Evolutionary conservation across 2,888 invertebrate genomes (phyloP).

Genomic region (Eristalis arbustorum): DNA sequence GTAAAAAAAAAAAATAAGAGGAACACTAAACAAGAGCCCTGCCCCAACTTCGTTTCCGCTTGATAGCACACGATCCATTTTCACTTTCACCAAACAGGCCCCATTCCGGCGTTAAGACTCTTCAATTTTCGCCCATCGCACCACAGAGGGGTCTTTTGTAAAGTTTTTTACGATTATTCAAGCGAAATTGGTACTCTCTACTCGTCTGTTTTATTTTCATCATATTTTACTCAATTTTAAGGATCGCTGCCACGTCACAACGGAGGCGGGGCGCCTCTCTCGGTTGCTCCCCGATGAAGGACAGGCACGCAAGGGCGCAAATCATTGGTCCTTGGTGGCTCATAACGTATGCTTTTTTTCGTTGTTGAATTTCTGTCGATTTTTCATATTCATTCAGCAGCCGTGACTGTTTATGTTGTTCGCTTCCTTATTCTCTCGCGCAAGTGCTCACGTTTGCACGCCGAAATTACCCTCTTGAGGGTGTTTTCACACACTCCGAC

Average conservation of each 20-base stretch:
- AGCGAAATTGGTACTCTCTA: constrained; percentile 17
- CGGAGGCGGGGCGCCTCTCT: background rate
- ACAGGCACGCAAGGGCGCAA: constrained; percentile 3
- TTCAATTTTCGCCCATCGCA: background rate
- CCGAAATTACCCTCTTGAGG: constrained; percentile 52
- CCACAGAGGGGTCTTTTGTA: background rate
- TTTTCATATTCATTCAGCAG: constrained; percentile 41
- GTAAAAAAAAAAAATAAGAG: too few relatives aligned
- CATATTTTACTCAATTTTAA: constrained; percentile 31
- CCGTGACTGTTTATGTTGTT: background rate
- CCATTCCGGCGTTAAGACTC: background rate
- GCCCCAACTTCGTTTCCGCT: background rate
- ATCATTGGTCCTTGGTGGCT: constrained; percentile 27
- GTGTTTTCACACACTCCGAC: constrained; percentile 37
- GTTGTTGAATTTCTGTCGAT: constrained; percentile 32
- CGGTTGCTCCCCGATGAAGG: background rate
- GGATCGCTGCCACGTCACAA: background rate
- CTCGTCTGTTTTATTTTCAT: constrained; percentile 8
- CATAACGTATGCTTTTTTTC: constrained; percentile 53
- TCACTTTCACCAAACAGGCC: background rate
- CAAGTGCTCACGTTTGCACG: constrained; percentile 31
- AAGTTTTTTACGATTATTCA: constrained; percentile 25
- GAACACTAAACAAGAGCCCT: constrained; percentile 24
- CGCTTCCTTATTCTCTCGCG: background rate
- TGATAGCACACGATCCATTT: background rate